These are phyloP conservation scores for Carollia perspicillata DNA, from an alignment of 2,113 vertebrate genomes.

Conservation along the genomic window DNA sequence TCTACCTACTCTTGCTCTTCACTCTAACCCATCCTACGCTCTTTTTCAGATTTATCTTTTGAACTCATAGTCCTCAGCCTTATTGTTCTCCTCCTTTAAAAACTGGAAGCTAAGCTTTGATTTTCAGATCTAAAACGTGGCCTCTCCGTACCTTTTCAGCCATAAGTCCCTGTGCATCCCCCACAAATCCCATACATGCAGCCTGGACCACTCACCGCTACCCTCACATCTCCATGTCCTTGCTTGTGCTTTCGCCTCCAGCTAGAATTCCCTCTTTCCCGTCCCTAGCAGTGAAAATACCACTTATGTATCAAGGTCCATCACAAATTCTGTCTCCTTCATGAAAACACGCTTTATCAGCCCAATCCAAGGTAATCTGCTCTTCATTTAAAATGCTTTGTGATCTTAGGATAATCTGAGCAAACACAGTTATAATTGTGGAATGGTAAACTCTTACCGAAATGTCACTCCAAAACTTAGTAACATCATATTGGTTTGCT, in stretches of 20 bases:
- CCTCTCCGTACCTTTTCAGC: background rate
- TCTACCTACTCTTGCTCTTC: background rate
- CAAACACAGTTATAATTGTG: conserved; percentile 31
- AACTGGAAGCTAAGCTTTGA: background rate
- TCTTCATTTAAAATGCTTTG: background rate
- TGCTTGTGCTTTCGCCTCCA: background rate
- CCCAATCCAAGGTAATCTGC: background rate
- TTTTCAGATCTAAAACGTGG: background rate
- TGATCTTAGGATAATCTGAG: conserved; percentile 40
- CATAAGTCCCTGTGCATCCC: background rate
- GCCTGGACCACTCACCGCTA: background rate
- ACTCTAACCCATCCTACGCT: background rate
- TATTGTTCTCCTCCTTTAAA: background rate
- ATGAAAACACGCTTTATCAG: background rate
- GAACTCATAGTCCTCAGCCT: background rate
- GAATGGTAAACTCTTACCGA: conserved; percentile 88
- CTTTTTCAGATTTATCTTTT: background rate
- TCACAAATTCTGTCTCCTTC: background rate
- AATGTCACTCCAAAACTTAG: conserved; percentile 98
- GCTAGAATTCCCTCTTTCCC: background rate
- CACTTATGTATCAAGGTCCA: background rate
- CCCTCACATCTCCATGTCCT: background rate
- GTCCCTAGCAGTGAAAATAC: background rate
- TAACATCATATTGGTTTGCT: conserved; percentile 93
- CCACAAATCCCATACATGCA: background rate